These are phyloP conservation scores for Xenopus petersii DNA, from an alignment of 2,797 vertebrate species.

Conservation along the genomic window DNA sequence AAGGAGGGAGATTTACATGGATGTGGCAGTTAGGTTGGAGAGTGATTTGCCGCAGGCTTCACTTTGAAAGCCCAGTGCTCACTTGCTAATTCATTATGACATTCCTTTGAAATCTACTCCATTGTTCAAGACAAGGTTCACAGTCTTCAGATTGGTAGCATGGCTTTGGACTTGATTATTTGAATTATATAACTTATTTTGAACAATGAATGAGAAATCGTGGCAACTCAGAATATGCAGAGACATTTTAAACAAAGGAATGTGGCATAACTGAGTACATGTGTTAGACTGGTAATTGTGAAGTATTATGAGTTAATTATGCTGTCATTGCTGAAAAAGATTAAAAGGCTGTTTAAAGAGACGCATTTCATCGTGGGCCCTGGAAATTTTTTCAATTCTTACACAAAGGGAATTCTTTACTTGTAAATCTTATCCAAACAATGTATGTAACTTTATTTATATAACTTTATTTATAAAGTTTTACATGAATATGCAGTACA, in stretches of 20 bases:
- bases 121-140: conserved; percentile 33
- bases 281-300: conserved; percentile 8
- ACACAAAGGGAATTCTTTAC: too few relatives aligned
- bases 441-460: too few relatives aligned
- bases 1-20: conserved; percentile 22
- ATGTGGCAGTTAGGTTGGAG: conserved; percentile 36
- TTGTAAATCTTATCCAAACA: too few relatives aligned
- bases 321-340: conserved; percentile 29
- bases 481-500: too few relatives aligned
- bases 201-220: conserved; percentile 8
- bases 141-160: conserved; percentile 24
- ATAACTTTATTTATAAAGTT: too few relatives aligned
- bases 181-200: conserved; percentile 33
- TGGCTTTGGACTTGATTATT: conserved; percentile 2
- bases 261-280: conserved; percentile 4
- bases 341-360: neutral
- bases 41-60: conserved; percentile 37
- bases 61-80: conserved; percentile 18
- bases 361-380: too few relatives aligned
- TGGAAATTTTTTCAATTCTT: too few relatives aligned
- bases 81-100: conserved; percentile 35
- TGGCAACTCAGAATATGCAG: conserved; percentile 10
- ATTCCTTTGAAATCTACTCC: conserved; percentile 40
- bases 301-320: conserved; percentile 12
- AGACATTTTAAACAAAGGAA: neutral